phyloP scores from a whole-genome alignment of 2,113 vertebrate genomes.

The Dipodomys spectabilis region DNA sequence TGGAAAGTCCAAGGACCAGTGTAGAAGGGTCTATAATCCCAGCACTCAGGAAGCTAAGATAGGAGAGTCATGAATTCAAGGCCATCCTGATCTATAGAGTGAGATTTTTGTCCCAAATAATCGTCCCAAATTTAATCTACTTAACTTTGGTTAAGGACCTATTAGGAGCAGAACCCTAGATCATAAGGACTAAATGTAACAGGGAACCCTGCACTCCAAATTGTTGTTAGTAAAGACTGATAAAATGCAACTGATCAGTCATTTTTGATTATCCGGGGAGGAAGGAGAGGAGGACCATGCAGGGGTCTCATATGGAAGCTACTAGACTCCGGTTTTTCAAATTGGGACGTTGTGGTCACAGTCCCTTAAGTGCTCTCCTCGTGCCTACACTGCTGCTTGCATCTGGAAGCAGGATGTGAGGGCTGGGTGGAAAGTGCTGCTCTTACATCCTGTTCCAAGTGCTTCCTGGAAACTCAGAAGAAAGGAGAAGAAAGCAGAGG shows the following conservation, averaged over 20 bases:
- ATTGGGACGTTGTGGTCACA: fast-evolving
- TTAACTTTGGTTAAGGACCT: not conserved
- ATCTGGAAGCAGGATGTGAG: conserved; percentile 49
- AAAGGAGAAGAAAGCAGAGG: not conserved
- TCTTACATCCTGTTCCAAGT: conserved; percentile 23
- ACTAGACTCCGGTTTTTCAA: not conserved
- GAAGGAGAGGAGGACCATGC: not conserved
- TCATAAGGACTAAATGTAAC: too few species aligned
- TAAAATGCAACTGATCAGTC: too few species aligned
- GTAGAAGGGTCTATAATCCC: not conserved
- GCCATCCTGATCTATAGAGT: too few species aligned
- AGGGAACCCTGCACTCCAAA: not conserved
- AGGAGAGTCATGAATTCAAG: too few species aligned
- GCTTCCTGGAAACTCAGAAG: conserved; percentile 67
- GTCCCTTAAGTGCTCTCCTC: not conserved
- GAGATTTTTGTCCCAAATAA: too few species aligned
- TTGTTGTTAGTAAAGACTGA: not conserved
- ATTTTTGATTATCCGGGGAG: not conserved
- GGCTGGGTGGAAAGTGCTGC: not conserved
- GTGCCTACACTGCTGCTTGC: not conserved
- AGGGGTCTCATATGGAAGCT: not conserved
- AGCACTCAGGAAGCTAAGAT: too few species aligned
- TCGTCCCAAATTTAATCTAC: not conserved
- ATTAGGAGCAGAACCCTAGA: not conserved
- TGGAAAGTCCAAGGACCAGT: not conserved